Percentiles rank a stretch among this genome's conserved stretches.
These are phyloP conservation scores for Euborellia annulipes DNA, from an alignment of 1,140 invertebrate species.

Conservation along the genomic window DNA sequence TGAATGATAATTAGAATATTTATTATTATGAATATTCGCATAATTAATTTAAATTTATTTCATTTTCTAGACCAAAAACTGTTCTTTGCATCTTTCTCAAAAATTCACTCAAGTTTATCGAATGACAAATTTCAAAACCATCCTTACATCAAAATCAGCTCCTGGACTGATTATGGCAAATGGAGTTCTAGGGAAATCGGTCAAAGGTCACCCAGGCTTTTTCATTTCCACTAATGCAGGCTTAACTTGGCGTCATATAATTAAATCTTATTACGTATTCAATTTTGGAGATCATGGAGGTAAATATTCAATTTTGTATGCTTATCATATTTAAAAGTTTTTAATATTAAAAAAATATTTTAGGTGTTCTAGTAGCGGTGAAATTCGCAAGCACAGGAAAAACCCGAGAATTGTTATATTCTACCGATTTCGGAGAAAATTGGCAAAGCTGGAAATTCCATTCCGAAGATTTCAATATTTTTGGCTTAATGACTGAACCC, in stretches of 20 bases:
- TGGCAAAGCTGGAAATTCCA: conserved; percentile 59
- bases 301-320: not conserved
- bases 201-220: conserved; percentile 66
- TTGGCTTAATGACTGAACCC: conserved; percentile 79
- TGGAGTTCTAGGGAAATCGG: conserved; percentile 55
- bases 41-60: conserved; percentile 9
- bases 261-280: conserved; percentile 74
- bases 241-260: conserved; percentile 62
- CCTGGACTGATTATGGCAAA: conserved; percentile 78
- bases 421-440: conserved; percentile 67
- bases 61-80: conserved; percentile 34
- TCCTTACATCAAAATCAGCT: conserved; percentile 71
- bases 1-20: not conserved
- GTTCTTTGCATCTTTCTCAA: conserved; percentile 74
- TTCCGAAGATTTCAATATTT: conserved; percentile 53
- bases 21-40: not conserved
- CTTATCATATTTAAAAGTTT: too few relatives aligned
- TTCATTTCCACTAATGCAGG: conserved; percentile 75
- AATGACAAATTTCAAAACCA: conserved; percentile 55
- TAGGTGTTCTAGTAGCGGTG: conserved; percentile 55
- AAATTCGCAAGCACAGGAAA: conserved; percentile 54
- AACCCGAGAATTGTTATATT: conserved; percentile 65
- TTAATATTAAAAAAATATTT: too few relatives aligned
- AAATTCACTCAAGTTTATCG: conserved; percentile 70
- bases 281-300: conserved; percentile 85